Base-by-base conservation (phyloP, 2,113 vertebrate species). In the Festucalex cinctus region DNA sequence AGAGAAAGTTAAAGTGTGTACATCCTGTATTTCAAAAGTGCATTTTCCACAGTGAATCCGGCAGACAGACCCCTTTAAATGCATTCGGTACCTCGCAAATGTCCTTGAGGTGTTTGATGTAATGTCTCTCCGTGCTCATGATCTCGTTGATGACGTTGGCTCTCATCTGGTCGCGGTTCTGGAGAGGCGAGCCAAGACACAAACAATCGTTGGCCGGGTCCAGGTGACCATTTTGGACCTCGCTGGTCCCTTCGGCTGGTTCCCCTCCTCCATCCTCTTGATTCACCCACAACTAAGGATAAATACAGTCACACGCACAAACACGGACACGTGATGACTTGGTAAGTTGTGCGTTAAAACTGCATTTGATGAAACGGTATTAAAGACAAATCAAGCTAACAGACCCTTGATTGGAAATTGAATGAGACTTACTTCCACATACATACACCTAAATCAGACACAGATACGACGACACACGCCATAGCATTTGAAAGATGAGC, bases 71-170 rank as follows among this genome's bases (percentile, higher is more conserved):
- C n/a, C n/a, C n/a, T n/a, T n/a, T n/a, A n/a, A 56, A 65, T 60
- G 16, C 51, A 66, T 65, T 49, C 58, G 51, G 54, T 94, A 98
- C 97, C 95, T 98, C 96, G 2, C 96, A 99, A 81, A 99, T 99
- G 88, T 99, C 96, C 90, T 98, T 98, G 85, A 99, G 95, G 86
- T 98, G 96, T 85, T 99, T 98, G 90, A 99, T 99, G 86, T 98
- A 99, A 90, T 98, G 96, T 78, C 96, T 94, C 86, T 99, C 97
- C 19, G 97, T 99, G 92, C 95, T 98, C 96, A 99, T 98, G 85
- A 99, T 98, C 88, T 99, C 97, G 69, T 98, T 98, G 91, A 99
- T 98, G 91, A 99, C 97, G 20, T 99, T 99, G 72, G 97, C 96
- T 85, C 97, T 95, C 96, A 98, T 99, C 91, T 99, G 97, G 90